phyloP scores from a whole-genome alignment of 2,113 vertebrate species.

The Alouatta palliata region DNA sequence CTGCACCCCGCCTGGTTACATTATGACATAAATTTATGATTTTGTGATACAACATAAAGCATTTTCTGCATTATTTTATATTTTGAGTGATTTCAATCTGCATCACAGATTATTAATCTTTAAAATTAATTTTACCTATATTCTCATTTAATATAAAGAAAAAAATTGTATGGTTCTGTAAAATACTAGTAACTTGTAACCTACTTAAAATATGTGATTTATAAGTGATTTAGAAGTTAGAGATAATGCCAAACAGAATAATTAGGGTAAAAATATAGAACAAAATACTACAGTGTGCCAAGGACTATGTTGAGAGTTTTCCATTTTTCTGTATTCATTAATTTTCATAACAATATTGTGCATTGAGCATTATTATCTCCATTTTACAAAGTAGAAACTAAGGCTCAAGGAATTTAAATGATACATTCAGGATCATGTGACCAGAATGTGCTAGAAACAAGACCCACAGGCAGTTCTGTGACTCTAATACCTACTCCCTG shows the following conservation, averaged over 20 bases:
- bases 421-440: background rate
- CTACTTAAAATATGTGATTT: background rate
- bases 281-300: background rate
- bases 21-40: background rate
- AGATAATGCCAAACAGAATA: background rate
- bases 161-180: background rate
- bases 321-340: background rate
- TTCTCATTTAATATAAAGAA: background rate
- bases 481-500: background rate
- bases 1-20: too few species aligned
- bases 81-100: background rate
- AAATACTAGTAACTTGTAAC: background rate
- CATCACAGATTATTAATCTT: background rate
- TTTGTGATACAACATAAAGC: background rate
- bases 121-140: background rate
- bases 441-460: background rate
- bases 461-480: background rate
- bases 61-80: background rate
- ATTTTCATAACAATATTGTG: background rate
- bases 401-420: background rate
- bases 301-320: background rate
- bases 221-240: background rate
- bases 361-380: background rate
- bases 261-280: background rate
- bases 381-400: background rate